phyloP scores from a whole-genome alignment of 1,140 invertebrate species.

The Eupristina koningsbergeri region DNA sequence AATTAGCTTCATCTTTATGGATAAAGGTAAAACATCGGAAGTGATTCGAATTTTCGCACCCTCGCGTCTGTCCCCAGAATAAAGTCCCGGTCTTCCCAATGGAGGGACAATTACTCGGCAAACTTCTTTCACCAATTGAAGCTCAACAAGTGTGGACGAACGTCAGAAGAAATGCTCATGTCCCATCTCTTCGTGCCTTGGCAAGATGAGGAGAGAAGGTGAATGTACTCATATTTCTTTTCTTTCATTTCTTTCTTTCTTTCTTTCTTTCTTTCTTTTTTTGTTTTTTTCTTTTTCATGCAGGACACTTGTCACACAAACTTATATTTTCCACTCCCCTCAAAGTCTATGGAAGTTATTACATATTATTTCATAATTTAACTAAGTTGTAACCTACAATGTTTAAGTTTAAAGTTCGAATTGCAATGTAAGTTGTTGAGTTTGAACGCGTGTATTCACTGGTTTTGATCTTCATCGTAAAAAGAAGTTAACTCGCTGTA shows the following conservation, averaged over 20 bases:
- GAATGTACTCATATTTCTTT: background rate
- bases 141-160: constrained; percentile 63
- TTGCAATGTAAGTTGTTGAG: background rate
- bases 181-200: constrained; percentile 47
- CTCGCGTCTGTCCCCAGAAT: background rate
- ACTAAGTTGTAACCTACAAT: background rate
- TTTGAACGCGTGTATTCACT: constrained; percentile 5
- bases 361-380: background rate
- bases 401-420: background rate
- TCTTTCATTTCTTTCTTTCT: too few species aligned
- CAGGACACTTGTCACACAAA: too few species aligned
- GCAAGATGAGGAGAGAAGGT: background rate
- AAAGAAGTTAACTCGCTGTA: background rate
- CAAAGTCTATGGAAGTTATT: background rate
- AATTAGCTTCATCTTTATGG: background rate
- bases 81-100: background rate
- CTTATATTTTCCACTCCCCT: background rate
- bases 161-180: constrained; percentile 55
- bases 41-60: background rate
- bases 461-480: background rate
- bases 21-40: background rate
- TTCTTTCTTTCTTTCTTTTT: too few species aligned
- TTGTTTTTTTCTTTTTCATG: too few species aligned
- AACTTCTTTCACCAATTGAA: constrained; percentile 49
- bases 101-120: background rate